A percentile compares a stretch with the other conserved stretches of the same genome.
These are phyloP conservation scores for Hetaerina americana DNA, from an alignment of 1,140 invertebrate species.

Conservation along the genomic window DNA sequence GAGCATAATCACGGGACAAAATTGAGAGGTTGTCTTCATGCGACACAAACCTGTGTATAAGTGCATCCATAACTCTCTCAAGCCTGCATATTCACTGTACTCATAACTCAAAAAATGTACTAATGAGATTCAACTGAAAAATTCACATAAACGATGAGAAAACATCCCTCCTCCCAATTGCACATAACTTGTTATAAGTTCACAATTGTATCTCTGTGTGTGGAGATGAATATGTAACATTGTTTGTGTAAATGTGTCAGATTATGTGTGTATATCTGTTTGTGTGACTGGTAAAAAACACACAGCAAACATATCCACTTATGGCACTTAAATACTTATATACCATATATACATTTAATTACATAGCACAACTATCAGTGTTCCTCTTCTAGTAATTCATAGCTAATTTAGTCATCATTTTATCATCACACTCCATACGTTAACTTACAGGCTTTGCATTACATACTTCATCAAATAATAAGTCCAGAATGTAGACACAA, in stretches of 20 bases:
- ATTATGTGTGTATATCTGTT: neutral
- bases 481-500: conserved; percentile 1
- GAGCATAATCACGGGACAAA: no score
- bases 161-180: neutral
- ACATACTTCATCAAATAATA: neutral
- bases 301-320: conserved; percentile 16
- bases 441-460: neutral
- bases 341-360: conserved; percentile 17
- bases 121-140: neutral
- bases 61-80: no score
- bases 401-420: conserved; percentile 7
- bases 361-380: conserved; percentile 13
- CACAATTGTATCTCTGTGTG: neutral
- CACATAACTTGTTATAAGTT: neutral
- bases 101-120: neutral
- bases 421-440: neutral
- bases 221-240: neutral
- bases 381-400: conserved; percentile 6
- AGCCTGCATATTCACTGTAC: no score
- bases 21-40: no score
- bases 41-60: no score
- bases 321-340: conserved; percentile 17
- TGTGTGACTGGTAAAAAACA: conserved; percentile 7
- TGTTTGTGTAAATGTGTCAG: conserved; percentile 1
- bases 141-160: neutral